Evolutionary conservation across 2,797 vertebrate genomes (phyloP), one percentile per base, ranked within the genome.

Genomic region (Oryzias sinensis): DNA sequence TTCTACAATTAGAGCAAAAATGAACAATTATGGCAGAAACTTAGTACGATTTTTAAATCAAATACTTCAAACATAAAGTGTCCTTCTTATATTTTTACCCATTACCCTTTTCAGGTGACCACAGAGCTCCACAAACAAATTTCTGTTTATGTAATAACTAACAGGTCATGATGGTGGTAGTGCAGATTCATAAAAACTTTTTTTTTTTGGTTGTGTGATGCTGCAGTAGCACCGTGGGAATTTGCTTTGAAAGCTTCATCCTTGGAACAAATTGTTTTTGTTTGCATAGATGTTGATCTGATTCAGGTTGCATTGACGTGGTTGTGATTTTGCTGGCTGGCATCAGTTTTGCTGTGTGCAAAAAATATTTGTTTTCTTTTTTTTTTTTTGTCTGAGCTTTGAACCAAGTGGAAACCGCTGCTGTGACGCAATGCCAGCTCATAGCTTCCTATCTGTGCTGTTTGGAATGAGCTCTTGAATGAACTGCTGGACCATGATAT

Each of bases 401-500:
- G 65, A 50, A 24, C 74, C 33, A 65, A 58, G 77, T 72, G 79
- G 77, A 55, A 76, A 66, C 64, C 81, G 82, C 80, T 87, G 76
- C 72, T 83, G 72, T 87, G 80, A 84, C 79, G 80, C 63, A 62
- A 75, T 50, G 71, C 59, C 59, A 66, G 55, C 53, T 64, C 51
- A 60, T 67, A 33, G 62, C 77, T 85, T 89, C 76, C 65, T 71
- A 59, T 79, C 69, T 11, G 65, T 68, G 70, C 48, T 56, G 56
- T 80, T 71, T 71, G 59, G 50, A 84, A 65, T 22, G 67, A 56
- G 64, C 70, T 87, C 43, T 87, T 56, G 72, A 77, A 85, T 49
- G 65, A 87, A 78, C 81, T 85, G 80, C 86, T 87, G 76, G 73
- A 89, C 86, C 57, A 80, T 87, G 87, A 89, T 60, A 77, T 73